Evolutionary conservation across 2,888 invertebrate species (phyloP).

Genomic region (Neoscelio sp.): DNA sequence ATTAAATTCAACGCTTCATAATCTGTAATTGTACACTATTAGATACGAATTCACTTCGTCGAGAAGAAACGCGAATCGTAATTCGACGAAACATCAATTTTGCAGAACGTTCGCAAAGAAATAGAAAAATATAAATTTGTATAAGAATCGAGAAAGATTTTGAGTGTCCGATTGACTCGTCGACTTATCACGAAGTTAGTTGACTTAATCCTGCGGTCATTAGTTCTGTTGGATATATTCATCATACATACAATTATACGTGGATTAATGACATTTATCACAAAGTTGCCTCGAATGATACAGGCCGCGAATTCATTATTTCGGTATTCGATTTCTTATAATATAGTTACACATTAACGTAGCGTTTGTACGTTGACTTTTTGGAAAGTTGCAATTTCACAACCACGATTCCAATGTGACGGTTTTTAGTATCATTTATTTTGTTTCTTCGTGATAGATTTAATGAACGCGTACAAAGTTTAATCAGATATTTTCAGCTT

Average conservation of each 20-base stretch:
- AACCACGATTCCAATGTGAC: conserved; percentile 21
- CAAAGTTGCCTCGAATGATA: conserved; percentile 50
- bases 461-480: neutral
- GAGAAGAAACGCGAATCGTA: neutral
- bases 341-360: conserved; percentile 18
- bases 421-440: conserved; percentile 1
- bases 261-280: conserved; percentile 56
- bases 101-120: conserved; percentile 8
- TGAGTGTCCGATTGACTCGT: conserved; percentile 38
- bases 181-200: conserved; percentile 32
- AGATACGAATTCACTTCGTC: too few relatives aligned
- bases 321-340: conserved; percentile 15
- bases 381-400: conserved; percentile 19
- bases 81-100: conserved; percentile 15
- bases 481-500: too few relatives aligned
- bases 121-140: conserved; percentile 31
- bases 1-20: neutral
- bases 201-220: conserved; percentile 35
- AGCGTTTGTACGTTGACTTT: conserved; percentile 42
- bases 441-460: neutral
- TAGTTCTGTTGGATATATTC: conserved; percentile 29
- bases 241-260: conserved; percentile 32
- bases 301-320: conserved; percentile 38
- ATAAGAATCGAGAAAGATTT: conserved; percentile 15
- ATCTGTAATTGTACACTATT: neutral